Base-by-base conservation (phyloP, 2,888 invertebrate genomes). In the Toxonevra muliebris region DNA sequence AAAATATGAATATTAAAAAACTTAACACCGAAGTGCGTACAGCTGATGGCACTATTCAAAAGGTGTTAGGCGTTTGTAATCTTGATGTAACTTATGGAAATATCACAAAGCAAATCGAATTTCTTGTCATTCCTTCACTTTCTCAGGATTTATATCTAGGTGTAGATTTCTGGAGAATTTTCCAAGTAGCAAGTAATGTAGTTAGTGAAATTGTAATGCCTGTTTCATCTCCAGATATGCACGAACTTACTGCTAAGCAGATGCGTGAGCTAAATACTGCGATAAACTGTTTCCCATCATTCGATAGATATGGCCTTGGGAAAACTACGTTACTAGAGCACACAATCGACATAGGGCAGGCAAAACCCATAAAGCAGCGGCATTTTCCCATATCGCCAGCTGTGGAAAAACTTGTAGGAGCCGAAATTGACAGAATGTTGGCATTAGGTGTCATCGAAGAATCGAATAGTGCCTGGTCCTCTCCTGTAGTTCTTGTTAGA, bases 391-490 rank as follows among this genome's bases (percentile, higher is more conserved):
- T 59, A 17, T 59, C 59, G 19, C 59, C 59, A 19, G 59, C 45
- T 13, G 48, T 59, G 41, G 13, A 69, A 54, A 48, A 69, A 69
- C 43, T 69, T 10, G 55, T 63, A 1, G 54, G 30, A 12, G 43
- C 20, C 1, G 70, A 65, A 20, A 20, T 70, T 12, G 70, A 63
- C 2, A n/a, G 65, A 0, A 70, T 68, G 70, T 12, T 62, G 54
- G 40, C 4, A 11, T 30, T 62, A 61, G 58, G 52, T 1, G 57
- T 68, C 0, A 69, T 69, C 4, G 69, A 67, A 8, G 65, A 69
- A 13, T 69, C 69, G 9, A 63, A 52, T 9, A 69, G 70, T 15
- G 50, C 70, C 0, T 62, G 41, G 62, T 54, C 54, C 5, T 62
- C 62, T 12, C 62, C 62, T 1, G 62, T 62, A 1, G 54, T 54